A percentile compares a stretch with the other conserved stretches of the same genome.
These are phyloP conservation scores for Xylocampa areola DNA, from an alignment of 2,888 invertebrate species.

Conservation along the genomic window DNA sequence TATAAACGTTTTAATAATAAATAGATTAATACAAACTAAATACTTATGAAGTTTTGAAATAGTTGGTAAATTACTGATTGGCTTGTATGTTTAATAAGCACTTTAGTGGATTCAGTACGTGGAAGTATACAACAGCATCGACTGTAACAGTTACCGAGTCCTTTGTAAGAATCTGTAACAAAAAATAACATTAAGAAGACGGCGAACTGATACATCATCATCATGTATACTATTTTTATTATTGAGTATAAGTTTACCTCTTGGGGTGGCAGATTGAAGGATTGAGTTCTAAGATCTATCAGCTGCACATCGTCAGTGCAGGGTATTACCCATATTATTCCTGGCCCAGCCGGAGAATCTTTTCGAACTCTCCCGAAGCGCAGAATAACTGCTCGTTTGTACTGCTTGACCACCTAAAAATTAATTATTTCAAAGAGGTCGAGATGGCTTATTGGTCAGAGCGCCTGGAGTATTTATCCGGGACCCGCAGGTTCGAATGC, in stretches of 20 bases:
- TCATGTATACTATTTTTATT: no score
- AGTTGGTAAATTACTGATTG: conserved; percentile 61
- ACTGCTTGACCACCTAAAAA: conserved; percentile 84
- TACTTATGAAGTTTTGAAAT: not conserved
- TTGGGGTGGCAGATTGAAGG: conserved; percentile 97
- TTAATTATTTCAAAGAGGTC: no score
- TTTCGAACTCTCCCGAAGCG: conserved; percentile 87
- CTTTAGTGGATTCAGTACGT: conserved; percentile 92
- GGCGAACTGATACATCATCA: no score
- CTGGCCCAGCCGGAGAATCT: conserved; percentile 90
- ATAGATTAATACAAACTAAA: not conserved
- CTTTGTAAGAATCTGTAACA: conserved; percentile 92
- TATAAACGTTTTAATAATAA: conserved; percentile 3
- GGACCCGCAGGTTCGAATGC: no score
- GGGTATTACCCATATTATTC: conserved; percentile 96
- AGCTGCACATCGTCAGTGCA: conserved; percentile 96
- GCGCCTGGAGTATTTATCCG: no score
- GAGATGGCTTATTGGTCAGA: no score
- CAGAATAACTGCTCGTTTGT: conserved; percentile 88
- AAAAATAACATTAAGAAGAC: conserved; percentile 69
- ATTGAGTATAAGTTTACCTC: no score
- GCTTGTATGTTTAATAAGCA: conserved; percentile 88
- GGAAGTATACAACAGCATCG: conserved; percentile 95
- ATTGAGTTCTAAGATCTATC: conserved; percentile 96
- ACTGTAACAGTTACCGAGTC: conserved; percentile 98